Evolutionary conservation across 2,113 vertebrate species (phyloP).

Genomic region (Marcusenius ussheri): DNA sequence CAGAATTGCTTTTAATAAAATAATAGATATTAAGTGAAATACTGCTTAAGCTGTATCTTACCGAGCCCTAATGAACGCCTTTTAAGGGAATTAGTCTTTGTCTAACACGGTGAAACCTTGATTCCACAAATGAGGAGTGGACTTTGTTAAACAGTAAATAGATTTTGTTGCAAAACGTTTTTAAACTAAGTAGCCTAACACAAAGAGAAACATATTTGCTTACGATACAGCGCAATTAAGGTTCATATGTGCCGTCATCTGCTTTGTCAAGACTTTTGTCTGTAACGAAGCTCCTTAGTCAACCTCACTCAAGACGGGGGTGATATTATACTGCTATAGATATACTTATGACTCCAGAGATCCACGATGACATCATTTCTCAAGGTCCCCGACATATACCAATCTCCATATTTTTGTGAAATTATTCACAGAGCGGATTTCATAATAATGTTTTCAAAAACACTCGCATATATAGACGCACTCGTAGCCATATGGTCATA

Average conservation of each 20-base stretch:
- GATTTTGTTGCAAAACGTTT: neutral
- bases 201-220: neutral
- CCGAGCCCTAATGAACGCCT: neutral
- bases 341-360: constrained; percentile 17
- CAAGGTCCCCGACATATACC: constrained; percentile 10
- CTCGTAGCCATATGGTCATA: neutral
- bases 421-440: neutral
- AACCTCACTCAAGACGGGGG: neutral
- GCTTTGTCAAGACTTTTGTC: constrained; percentile 1
- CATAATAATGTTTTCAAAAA: neutral
- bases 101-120: neutral
- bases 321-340: constrained; percentile 14
- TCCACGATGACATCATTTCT: constrained; percentile 23
- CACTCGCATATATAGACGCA: neutral
- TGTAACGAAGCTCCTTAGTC: neutral
- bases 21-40: neutral
- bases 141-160: neutral
- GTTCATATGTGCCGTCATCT: neutral
- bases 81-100: neutral
- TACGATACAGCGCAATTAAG: neutral
- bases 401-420: neutral
- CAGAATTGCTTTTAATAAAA: neutral
- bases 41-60: neutral
- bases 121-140: neutral
- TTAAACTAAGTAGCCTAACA: neutral